phyloP scores from a whole-genome alignment of 2,797 vertebrate species.

The Parambassis ranga region DNA sequence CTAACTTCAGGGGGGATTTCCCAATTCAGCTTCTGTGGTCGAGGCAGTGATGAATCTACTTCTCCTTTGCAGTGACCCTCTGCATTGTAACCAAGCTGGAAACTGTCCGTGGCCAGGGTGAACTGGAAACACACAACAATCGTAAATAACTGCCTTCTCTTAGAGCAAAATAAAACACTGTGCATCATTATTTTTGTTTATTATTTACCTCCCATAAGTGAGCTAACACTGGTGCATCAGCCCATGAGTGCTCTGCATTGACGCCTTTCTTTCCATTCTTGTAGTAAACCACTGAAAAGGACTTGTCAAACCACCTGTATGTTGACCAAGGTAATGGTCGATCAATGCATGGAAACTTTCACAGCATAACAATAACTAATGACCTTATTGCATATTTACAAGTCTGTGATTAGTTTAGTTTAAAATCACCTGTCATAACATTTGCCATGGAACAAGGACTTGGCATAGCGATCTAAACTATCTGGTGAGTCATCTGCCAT shows the following conservation, averaged over 20 bases:
- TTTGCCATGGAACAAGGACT: slow-evolving; percentile 86
- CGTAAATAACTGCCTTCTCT: not conserved
- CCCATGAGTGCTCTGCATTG: slow-evolving; percentile 91
- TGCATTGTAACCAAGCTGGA: slow-evolving; percentile 87
- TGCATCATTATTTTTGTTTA: not conserved
- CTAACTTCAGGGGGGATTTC: slow-evolving; percentile 84
- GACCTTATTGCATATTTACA: not conserved
- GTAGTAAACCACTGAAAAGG: slow-evolving; percentile 86
- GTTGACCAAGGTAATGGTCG: not conserved
- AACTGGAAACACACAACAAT: slow-evolving; percentile 72
- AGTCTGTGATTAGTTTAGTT: not conserved
- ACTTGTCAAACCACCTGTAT: slow-evolving; percentile 85
- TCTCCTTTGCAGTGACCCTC: slow-evolving; percentile 91
- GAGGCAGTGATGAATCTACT: slow-evolving; percentile 75
- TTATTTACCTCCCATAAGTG: slow-evolving; percentile 88
- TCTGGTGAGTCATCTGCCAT: slow-evolving; percentile 77
- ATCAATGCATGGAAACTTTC: not conserved
- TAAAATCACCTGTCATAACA: slow-evolving; percentile 86
- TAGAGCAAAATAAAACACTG: too few species aligned
- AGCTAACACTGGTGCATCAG: slow-evolving; percentile 85
- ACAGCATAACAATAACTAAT: not conserved
- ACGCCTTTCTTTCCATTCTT: slow-evolving; percentile 89
- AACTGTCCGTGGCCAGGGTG: slow-evolving; percentile 85
- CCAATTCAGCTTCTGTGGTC: slow-evolving; percentile 87
- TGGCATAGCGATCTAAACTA: slow-evolving; percentile 85